phyloP scores from a whole-genome alignment of 2,113 vertebrate species.

The Gorsachius goisagi region DNA sequence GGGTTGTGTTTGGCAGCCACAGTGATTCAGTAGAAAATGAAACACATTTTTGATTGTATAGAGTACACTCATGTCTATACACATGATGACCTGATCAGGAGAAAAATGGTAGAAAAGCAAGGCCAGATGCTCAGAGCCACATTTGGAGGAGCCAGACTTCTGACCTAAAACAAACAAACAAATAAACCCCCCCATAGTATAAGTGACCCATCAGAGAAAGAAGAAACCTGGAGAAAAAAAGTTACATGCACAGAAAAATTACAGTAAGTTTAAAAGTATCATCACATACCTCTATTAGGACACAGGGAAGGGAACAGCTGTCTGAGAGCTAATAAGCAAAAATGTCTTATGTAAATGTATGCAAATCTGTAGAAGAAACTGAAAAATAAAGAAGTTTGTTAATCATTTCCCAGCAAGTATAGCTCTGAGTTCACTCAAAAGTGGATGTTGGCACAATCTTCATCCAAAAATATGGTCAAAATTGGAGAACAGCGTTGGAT shows the following conservation, averaged over 20 bases:
- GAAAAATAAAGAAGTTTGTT: background rate
- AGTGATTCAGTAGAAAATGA: slow-evolving; percentile 48
- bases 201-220: background rate
- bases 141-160: background rate
- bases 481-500: background rate
- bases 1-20: slow-evolving; percentile 1
- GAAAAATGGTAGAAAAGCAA: slow-evolving; percentile 5
- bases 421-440: background rate
- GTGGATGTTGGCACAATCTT: background rate
- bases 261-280: background rate
- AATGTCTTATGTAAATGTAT: background rate
- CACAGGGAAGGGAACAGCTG: background rate
- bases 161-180: background rate
- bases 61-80: background rate
- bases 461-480: background rate
- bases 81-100: background rate
- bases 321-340: background rate
- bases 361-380: background rate
- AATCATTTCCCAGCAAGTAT: background rate
- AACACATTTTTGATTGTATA: slow-evolving; percentile 49
- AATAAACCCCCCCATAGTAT: background rate
- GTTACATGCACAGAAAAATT: background rate
- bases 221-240: background rate
- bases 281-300: background rate
- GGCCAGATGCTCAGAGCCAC: background rate